Evolutionary conservation across 2,797 vertebrate species (phyloP).

Genomic region (Geotrypetes seraphini): DNA sequence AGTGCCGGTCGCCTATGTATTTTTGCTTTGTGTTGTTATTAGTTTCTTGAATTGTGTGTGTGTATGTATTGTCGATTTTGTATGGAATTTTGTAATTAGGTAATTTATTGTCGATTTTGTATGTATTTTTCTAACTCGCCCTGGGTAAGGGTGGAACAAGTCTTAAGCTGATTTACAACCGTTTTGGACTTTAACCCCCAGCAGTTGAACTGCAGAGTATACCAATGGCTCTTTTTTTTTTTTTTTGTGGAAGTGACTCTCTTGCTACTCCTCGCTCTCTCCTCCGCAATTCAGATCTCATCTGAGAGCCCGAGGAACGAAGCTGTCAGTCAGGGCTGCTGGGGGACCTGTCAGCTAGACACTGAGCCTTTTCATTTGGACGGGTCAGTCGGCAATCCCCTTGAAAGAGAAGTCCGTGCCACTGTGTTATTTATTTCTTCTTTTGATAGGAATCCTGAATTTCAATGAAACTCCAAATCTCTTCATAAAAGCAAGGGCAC

Average conservation of each 20-base stretch:
- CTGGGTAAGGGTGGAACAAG: too few species aligned
- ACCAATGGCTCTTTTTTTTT: constrained; percentile 78
- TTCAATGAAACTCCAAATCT: constrained; percentile 71
- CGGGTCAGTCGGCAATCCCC: constrained; percentile 67
- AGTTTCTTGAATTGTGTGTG: too few species aligned
- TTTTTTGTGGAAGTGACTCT: constrained; percentile 52
- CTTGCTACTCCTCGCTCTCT: constrained; percentile 32
- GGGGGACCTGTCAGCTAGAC: constrained; percentile 66
- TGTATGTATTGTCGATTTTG: too few species aligned
- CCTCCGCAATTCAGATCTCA: constrained; percentile 52
- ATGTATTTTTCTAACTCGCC: too few species aligned
- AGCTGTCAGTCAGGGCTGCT: constrained; percentile 71
- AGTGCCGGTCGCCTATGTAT: too few species aligned
- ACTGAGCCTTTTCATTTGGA: constrained; percentile 75
- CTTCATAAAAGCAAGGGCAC: constrained; percentile 64
- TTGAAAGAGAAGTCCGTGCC: constrained; percentile 61
- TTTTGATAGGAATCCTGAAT: constrained; percentile 65
- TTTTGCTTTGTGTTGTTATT: too few species aligned
- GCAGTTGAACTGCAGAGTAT: constrained; percentile 68
- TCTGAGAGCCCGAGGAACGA: constrained; percentile 70
- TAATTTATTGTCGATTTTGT: too few species aligned
- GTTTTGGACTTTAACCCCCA: constrained; percentile 34
- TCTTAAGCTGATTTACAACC: constrained; percentile 26
- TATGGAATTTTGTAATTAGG: too few species aligned
- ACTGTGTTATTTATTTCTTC: constrained; percentile 47